A percentile compares a stretch with the other conserved stretches of the same genome.
Conservation (phyloP, 2,888 invertebrate species). For the Antitype chi region DNA sequence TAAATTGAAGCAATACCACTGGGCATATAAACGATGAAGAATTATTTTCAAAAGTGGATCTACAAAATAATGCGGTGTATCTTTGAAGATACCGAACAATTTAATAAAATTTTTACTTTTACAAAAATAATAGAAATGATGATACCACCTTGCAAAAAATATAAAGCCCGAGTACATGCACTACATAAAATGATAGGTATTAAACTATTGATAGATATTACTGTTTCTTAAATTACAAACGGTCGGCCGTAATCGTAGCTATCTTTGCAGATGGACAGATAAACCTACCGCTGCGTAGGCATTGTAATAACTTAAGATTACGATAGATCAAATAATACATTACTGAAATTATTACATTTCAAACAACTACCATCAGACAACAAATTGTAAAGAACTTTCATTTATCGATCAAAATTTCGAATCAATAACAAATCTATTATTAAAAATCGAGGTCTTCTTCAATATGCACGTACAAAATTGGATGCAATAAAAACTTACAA, state of each 20-base stretch:
- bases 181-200: slow-evolving; percentile 50
- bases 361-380: slow-evolving; percentile 35
- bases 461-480: slow-evolving; percentile 56
- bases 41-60: slow-evolving; percentile 27
- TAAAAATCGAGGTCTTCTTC: slow-evolving; percentile 50
- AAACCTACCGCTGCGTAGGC: slow-evolving; percentile 38
- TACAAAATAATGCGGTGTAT: background rate
- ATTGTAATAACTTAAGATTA: slow-evolving; percentile 59
- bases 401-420: slow-evolving; percentile 47
- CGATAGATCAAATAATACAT: slow-evolving; percentile 51
- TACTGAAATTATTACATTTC: slow-evolving; percentile 46
- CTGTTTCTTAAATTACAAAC: slow-evolving; percentile 62
- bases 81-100: slow-evolving; percentile 48
- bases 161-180: slow-evolving; percentile 21
- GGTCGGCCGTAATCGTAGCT: slow-evolving; percentile 51
- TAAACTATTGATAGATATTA: slow-evolving; percentile 58
- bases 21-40: slow-evolving; percentile 30
- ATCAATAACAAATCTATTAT: slow-evolving; percentile 50
- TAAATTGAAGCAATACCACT: slow-evolving; percentile 45
- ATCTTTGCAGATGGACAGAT: slow-evolving; percentile 53
- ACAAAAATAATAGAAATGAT: slow-evolving; percentile 30
- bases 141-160: slow-evolving; percentile 37
- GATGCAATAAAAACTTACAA: slow-evolving; percentile 58
- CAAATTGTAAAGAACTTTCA: slow-evolving; percentile 53
- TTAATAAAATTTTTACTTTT: slow-evolving; percentile 28